Conservation (phyloP, 2,113 vertebrate genomes). For the Peromyscus polionotus region DNA sequence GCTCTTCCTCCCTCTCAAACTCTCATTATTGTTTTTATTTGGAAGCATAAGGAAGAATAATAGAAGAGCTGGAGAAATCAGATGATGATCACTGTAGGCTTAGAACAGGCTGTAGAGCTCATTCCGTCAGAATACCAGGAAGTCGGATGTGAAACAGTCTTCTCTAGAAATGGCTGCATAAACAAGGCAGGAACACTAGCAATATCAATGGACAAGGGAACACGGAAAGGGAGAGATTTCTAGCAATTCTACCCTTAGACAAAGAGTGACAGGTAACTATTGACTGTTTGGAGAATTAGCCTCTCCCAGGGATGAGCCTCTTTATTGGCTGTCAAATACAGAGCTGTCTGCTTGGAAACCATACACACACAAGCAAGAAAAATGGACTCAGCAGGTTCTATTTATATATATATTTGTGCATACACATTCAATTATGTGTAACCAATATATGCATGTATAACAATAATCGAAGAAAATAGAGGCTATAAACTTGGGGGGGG, state of each 20-base stretch:
- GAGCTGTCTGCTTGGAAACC: background rate
- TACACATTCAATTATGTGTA: background rate
- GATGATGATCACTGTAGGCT: background rate
- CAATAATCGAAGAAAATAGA: background rate
- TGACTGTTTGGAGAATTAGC: background rate
- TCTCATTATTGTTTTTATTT: background rate
- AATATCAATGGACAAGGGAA: background rate
- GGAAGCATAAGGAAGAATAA: constrained; percentile 31
- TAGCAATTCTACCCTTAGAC: background rate
- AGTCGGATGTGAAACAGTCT: background rate
- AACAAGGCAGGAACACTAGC: background rate
- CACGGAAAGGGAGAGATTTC: background rate
- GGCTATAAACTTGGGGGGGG: background rate
- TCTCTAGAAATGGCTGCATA: background rate
- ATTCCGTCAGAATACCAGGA: background rate
- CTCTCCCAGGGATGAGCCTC: background rate
- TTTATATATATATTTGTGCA: background rate
- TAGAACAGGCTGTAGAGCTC: background rate
- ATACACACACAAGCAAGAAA: background rate
- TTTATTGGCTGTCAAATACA: background rate
- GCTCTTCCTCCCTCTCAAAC: background rate
- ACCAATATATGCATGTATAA: background rate
- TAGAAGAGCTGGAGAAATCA: background rate
- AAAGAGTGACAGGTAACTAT: background rate
- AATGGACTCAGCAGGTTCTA: background rate